A percentile compares a stretch with the other conserved stretches of the same genome.
Conservation (phyloP, 2,888 invertebrate species). For the Nephrotoma guestfalica region DNA sequence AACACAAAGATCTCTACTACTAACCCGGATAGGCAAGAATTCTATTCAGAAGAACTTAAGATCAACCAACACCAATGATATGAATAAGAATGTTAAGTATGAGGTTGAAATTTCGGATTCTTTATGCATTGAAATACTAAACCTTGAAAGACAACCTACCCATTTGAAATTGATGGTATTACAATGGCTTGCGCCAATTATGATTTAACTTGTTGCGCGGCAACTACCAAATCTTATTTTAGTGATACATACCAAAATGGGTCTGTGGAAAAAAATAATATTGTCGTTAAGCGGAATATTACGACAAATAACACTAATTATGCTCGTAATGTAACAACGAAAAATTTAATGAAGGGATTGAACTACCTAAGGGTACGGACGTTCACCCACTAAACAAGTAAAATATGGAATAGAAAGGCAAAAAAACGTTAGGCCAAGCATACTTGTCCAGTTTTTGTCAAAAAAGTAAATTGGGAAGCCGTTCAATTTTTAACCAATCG, state of each 20-base stretch:
- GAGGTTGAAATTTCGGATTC: not conserved
- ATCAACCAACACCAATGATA: not conserved
- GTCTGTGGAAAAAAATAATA: not conserved
- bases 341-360: not conserved
- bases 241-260: not conserved
- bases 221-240: not conserved
- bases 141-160: not conserved
- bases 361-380: not conserved
- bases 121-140: not conserved
- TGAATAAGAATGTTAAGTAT: not conserved
- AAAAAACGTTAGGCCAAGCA: not conserved
- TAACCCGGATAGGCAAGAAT: not conserved
- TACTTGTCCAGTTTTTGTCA: not conserved
- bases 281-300: not conserved
- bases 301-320: not conserved
- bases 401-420: not conserved
- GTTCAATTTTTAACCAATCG: not conserved
- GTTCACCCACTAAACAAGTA: not conserved
- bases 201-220: not conserved
- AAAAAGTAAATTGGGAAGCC: not conserved
- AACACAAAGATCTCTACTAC: not conserved
- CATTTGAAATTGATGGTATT: not conserved
- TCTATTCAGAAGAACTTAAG: not conserved
- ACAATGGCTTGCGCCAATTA: not conserved
- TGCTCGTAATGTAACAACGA: not conserved